Conservation (phyloP, 2,113 vertebrate species). For the Salvator merianae region DNA sequence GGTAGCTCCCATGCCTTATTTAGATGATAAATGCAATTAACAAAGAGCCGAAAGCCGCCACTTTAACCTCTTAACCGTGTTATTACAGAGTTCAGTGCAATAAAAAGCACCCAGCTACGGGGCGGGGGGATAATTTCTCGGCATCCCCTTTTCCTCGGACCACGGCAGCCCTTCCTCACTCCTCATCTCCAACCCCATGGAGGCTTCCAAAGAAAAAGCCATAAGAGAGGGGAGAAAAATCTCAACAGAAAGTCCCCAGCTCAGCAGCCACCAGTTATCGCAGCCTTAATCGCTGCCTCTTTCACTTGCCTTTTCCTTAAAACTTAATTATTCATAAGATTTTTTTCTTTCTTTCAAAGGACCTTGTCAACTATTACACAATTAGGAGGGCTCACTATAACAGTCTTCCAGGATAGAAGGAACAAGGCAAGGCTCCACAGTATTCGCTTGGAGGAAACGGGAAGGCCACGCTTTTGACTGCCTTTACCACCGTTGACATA, state of each 20-base stretch:
- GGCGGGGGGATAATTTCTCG: slow-evolving; percentile 1
- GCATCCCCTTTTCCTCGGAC: background rate
- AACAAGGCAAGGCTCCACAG: too few species aligned
- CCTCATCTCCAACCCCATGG: background rate
- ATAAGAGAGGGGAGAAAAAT: background rate
- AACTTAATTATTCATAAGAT: slow-evolving; percentile 59
- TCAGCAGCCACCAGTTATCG: slow-evolving; percentile 36
- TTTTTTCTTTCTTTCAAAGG: slow-evolving; percentile 30
- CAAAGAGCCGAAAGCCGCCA: slow-evolving; percentile 50
- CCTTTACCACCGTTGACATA: background rate
- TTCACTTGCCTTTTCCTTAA: slow-evolving; percentile 18
- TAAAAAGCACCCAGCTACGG: slow-evolving; percentile 34
- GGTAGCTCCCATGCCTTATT: slow-evolving; percentile 65
- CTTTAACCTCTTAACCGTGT: slow-evolving; percentile 56
- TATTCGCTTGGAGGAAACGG: background rate
- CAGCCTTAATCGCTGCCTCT: slow-evolving; percentile 43
- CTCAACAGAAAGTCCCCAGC: too few species aligned
- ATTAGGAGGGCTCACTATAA: slow-evolving; percentile 35
- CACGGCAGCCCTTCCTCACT: background rate
- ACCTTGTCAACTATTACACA: slow-evolving; percentile 53
- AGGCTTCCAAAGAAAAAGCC: background rate
- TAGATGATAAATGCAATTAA: slow-evolving; percentile 65
- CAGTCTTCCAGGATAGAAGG: too few species aligned
- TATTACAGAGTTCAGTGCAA: slow-evolving; percentile 61
- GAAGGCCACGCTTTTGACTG: background rate